These are phyloP conservation scores for Condylura cristata DNA, from an alignment of 2,113 vertebrate species.

Conservation along the genomic window DNA sequence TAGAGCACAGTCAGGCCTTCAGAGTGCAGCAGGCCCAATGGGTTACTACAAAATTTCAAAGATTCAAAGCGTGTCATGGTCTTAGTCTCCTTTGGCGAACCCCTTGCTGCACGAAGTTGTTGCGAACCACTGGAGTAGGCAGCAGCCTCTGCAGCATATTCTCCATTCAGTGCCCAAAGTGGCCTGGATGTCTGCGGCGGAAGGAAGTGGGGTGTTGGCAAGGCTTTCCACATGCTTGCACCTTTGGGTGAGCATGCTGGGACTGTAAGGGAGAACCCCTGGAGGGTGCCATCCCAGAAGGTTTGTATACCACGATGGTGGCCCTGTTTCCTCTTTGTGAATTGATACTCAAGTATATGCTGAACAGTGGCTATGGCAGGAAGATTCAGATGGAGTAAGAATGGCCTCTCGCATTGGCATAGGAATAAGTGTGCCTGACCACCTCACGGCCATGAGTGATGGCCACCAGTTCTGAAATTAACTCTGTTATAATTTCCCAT, in stretches of 20 bases:
- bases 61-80: not conserved
- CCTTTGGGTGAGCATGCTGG: not conserved
- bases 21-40: not conserved
- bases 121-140: rapidly evolving
- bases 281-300: not conserved
- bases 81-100: not conserved
- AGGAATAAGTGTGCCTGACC: no score
- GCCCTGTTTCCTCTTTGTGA: not conserved
- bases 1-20: not conserved
- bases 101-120: not conserved
- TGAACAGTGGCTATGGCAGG: not conserved
- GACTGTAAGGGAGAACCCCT: not conserved
- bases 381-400: not conserved
- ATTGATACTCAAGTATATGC: not conserved
- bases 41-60: not conserved
- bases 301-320: no score
- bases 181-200: not conserved
- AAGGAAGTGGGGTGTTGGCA: not conserved
- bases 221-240: not conserved
- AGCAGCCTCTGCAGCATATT: not conserved
- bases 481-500: not conserved
- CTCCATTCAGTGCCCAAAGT: rapidly evolving
- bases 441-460: not conserved
- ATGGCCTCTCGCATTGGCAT: rapidly evolving
- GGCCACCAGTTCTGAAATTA: not conserved